A percentile compares a stretch with the other conserved stretches of the same genome.
Evolutionary conservation across 1,140 invertebrate genomes (phyloP).

Genomic region (Octopus bimaculoides): DNA sequence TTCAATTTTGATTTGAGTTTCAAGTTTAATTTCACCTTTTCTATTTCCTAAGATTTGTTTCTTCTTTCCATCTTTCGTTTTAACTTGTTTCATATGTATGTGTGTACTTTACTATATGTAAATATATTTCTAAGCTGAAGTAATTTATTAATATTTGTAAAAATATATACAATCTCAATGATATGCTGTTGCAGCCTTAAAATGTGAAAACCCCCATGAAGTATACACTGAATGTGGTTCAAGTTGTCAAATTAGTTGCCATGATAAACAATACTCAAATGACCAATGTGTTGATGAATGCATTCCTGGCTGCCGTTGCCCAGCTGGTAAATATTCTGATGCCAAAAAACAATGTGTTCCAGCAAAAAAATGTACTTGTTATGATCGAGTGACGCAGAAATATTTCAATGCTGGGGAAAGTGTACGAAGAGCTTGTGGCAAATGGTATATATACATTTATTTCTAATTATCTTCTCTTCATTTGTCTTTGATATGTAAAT

Average conservation of each 20-base stretch:
- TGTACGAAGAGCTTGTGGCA: constrained; percentile 4
- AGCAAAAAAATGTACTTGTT: constrained; percentile 1
- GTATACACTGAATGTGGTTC: not conserved
- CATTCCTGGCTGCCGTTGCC: constrained; percentile 4
- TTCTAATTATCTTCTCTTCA: no score
- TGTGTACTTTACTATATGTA: no score
- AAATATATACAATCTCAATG: not conserved
- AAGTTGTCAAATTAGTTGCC: not conserved
- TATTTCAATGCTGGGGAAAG: not conserved
- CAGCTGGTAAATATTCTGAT: not conserved
- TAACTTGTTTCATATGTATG: no score
- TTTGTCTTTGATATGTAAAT: no score
- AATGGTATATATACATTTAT: not conserved
- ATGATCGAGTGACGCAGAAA: not conserved
- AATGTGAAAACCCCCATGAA: not conserved
- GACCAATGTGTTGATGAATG: not conserved
- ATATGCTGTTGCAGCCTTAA: not conserved
- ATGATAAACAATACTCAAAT: not conserved
- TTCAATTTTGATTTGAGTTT: no score
- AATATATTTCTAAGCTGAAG: no score
- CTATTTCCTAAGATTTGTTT: no score
- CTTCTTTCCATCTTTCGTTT: no score
- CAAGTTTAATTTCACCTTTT: no score
- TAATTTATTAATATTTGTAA: no score
- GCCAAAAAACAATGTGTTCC: not conserved